Base-by-base conservation (phyloP, 2,113 vertebrate genomes). In the Zosterops pallidus region DNA sequence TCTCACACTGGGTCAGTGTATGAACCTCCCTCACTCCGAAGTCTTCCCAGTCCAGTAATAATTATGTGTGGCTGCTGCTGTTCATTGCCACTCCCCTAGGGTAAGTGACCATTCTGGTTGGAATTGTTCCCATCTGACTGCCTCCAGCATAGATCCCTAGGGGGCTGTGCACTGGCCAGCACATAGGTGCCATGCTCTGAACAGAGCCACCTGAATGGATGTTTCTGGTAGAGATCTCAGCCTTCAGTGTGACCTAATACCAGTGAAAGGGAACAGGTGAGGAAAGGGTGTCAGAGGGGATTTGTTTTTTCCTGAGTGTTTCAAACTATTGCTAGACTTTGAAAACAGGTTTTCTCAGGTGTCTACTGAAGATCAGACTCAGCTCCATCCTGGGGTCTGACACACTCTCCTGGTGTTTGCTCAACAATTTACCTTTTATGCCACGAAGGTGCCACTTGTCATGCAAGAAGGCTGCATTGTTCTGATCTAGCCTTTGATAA, bases 351-450 rank as follows among this genome's bases (percentile, higher is more conserved):
- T 77, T 92, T 92, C 26, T 39, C n/a, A 64, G n/a, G 9, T 55
- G 53, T 28, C 41, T 28, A 0, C 22, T 78, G 55, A 62, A 41
- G 18, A n/a, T 79, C n/a, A 69, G 60, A 77, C 24, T 67, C 22
- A 42, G 31, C 29, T 89, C 22, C 12, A 29, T 80, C 15, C 22
- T 28, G 6, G 31, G 11, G 2, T 69, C 59, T 83, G 23, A 42
- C 46, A 19, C 1, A 0, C 0, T 1, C 31, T 68, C 37, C 12
- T 9, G 0, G 0, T 47, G 5, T 44, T 89, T 62, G 9, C 23
- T 90, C 55, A 37, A 21, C 41, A 15, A 1, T 90, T 92, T 90
- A 19, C n/a, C 16, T 71, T 82, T 76, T 68, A 41, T 2, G 3
- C 33, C 3, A 3, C 14, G 14, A 76, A 74, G 49, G 15, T 57